Conservation (phyloP, 2,888 invertebrate genomes). For the Diarsia brunnea region DNA sequence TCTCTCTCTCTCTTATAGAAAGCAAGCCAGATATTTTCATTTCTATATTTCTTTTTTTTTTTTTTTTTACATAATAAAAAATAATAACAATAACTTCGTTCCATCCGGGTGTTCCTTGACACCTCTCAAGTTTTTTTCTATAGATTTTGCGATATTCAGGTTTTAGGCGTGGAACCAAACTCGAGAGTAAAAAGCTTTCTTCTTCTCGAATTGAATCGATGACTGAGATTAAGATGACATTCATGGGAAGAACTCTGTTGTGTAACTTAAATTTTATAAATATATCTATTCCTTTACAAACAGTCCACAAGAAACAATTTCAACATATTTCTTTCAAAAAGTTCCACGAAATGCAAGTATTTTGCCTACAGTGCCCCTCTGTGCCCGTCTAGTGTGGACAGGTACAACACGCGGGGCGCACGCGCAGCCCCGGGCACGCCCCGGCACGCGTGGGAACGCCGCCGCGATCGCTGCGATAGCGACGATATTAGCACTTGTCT, state of each 20-base stretch:
- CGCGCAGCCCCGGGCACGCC: slow-evolving; percentile 64
- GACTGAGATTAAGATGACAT: not conserved
- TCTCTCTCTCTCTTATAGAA: no score
- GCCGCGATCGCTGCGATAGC: slow-evolving; percentile 66
- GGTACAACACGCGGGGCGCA: slow-evolving; percentile 61
- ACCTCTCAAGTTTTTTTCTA: no score
- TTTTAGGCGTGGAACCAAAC: not conserved
- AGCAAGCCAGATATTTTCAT: no score
- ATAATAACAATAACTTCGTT: no score
- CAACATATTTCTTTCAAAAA: not conserved
- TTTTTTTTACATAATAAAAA: no score
- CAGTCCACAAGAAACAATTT: not conserved
- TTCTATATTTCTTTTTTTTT: no score
- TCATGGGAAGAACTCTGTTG: not conserved
- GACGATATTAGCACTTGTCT: slow-evolving; percentile 77
- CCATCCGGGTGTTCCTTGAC: no score
- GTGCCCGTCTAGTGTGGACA: slow-evolving; percentile 49
- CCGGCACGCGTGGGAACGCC: slow-evolving; percentile 78
- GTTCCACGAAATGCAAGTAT: not conserved
- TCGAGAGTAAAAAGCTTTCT: not conserved
- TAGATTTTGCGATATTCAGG: not conserved
- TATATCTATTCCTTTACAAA: not conserved
- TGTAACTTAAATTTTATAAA: not conserved
- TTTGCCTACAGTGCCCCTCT: slow-evolving; percentile 42
- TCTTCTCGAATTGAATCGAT: not conserved